Conservation (phyloP, 2,113 vertebrate genomes). For the Ceratotherium simum region DNA sequence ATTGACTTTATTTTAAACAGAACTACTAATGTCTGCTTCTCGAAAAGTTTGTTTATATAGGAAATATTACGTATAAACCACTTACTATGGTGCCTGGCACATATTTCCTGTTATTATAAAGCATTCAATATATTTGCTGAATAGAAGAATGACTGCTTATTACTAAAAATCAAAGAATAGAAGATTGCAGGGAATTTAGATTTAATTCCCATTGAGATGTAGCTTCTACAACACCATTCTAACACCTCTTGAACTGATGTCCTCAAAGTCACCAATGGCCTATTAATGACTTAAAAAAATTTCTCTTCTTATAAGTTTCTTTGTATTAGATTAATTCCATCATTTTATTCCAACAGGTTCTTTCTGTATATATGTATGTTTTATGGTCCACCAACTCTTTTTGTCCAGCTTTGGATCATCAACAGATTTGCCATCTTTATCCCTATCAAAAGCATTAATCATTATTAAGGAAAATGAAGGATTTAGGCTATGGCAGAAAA, state of each 20-base stretch:
- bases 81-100: neutral
- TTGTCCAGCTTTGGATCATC: neutral
- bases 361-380: neutral
- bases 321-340: neutral
- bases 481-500: neutral
- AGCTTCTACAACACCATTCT: neutral
- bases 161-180: neutral
- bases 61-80: neutral
- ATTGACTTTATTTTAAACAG: neutral
- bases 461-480: neutral
- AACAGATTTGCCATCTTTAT: neutral
- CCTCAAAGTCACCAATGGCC: neutral
- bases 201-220: neutral
- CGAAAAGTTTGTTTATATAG: neutral
- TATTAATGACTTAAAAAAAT: neutral
- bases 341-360: neutral
- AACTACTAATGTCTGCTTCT: neutral
- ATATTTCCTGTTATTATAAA: neutral
- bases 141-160: neutral
- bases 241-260: neutral
- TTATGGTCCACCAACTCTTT: neutral
- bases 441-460: neutral
- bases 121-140: neutral
- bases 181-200: neutral
- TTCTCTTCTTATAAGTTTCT: neutral